Evolutionary conservation across 2,888 invertebrate species (phyloP).

Genomic region (Dastarcus helophoroides): DNA sequence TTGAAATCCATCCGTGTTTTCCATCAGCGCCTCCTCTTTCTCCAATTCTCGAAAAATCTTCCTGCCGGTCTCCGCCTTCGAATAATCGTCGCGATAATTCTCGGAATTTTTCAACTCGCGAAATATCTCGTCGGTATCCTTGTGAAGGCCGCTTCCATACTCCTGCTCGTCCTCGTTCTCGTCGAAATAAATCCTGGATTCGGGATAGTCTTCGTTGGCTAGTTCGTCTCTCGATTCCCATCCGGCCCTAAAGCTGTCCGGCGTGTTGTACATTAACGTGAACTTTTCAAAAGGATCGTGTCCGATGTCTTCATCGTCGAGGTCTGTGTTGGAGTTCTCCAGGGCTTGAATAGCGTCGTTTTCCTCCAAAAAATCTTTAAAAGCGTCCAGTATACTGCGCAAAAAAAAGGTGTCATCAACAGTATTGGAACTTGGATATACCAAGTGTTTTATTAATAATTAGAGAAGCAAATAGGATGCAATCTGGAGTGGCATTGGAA

Average conservation of each 20-base stretch:
- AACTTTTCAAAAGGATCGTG: conserved; percentile 24
- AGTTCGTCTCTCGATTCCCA: conserved; percentile 33
- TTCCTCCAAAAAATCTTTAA: not conserved
- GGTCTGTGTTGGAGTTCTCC: not conserved
- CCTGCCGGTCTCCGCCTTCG: conserved; percentile 6
- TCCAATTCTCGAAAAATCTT: conserved; percentile 15
- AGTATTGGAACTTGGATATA: no score
- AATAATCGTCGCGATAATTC: no score
- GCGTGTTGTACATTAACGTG: conserved; percentile 38
- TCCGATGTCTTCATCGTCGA: conserved; percentile 8
- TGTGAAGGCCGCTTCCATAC: conserved; percentile 28
- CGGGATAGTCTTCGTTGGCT: conserved; percentile 31
- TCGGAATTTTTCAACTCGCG: conserved; percentile 24
- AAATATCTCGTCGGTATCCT: conserved; percentile 22
- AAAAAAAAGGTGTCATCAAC: no score
- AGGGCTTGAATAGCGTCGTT: no score
- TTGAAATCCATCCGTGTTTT: conserved; percentile 9
- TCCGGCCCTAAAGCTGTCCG: conserved; percentile 37
- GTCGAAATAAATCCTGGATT: conserved; percentile 46
- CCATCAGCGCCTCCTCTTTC: conserved; percentile 6
- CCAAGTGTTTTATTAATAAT: no score
- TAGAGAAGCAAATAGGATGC: no score
- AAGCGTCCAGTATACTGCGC: conserved; percentile 1
- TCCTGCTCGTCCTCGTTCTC: conserved; percentile 37
- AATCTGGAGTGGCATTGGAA: no score